Percentiles rank a stretch among this genome's conserved stretches.
Evolutionary conservation across 2,113 vertebrate genomes (phyloP).

Genomic region (Cariama cristata): DNA sequence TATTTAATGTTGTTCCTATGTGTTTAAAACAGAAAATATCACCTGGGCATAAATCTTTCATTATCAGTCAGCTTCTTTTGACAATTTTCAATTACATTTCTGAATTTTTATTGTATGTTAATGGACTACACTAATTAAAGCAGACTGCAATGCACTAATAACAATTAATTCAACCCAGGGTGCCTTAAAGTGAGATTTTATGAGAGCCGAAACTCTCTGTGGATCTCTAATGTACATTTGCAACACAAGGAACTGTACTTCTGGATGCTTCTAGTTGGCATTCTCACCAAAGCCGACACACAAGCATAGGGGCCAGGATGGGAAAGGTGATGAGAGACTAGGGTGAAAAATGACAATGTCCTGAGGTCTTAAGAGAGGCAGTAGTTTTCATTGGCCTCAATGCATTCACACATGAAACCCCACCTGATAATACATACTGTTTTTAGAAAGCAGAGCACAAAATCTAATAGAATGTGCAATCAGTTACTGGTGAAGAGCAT

Average conservation of each 20-base stretch:
- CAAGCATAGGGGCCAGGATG: background rate
- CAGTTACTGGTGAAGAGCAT: background rate
- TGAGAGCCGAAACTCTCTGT: slow-evolving; percentile 29
- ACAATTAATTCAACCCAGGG: slow-evolving; percentile 1
- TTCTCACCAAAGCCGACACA: background rate
- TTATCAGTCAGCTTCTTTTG: slow-evolving; percentile 12
- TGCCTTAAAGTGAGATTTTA: slow-evolving; percentile 48
- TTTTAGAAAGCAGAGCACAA: slow-evolving; percentile 23
- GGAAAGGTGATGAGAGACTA: background rate
- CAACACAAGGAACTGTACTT: background rate
- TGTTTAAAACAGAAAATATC: background rate
- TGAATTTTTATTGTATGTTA: slow-evolving; percentile 46
- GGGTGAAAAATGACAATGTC: background rate
- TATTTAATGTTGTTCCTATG: background rate
- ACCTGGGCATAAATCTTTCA: background rate
- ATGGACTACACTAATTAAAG: slow-evolving; percentile 59
- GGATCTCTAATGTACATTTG: slow-evolving; percentile 49
- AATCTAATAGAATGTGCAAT: slow-evolving; percentile 4
- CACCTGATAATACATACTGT: background rate
- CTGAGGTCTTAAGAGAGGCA: background rate
- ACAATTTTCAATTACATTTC: slow-evolving; percentile 44
- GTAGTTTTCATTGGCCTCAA: background rate
- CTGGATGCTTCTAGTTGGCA: background rate
- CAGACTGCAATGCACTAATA: slow-evolving; percentile 41
- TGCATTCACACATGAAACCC: background rate